Evolutionary conservation across 2,797 vertebrate genomes (phyloP).

Genomic region (Gephyroberyx darwinii): DNA sequence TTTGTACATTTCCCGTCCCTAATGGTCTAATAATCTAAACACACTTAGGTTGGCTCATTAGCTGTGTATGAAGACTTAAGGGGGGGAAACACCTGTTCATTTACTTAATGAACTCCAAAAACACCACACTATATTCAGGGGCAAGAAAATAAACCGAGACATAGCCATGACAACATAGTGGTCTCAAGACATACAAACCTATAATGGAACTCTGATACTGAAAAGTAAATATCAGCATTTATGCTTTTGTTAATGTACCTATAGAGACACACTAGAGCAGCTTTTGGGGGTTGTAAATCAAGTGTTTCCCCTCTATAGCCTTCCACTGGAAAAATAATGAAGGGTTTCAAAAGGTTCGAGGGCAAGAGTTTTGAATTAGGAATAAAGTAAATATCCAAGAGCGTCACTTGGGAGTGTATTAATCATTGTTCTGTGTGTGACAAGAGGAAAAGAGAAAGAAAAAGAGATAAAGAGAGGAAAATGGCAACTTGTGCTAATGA

Average conservation of each 20-base stretch:
- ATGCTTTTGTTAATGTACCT: slow-evolving; percentile 70
- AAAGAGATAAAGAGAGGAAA: slow-evolving; percentile 41
- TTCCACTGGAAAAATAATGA: slow-evolving; percentile 67
- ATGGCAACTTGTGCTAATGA: slow-evolving; percentile 44
- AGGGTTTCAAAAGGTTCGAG: slow-evolving; percentile 55
- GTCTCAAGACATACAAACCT: slow-evolving; percentile 65
- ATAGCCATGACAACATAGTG: slow-evolving; percentile 43
- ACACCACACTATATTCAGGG: slow-evolving; percentile 59
- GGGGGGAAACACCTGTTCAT: slow-evolving; percentile 80
- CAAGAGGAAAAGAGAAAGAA: slow-evolving; percentile 25
- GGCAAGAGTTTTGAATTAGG: slow-evolving; percentile 55
- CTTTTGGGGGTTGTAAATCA: slow-evolving; percentile 72
- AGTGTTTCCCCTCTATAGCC: slow-evolving; percentile 60
- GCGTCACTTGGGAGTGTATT: slow-evolving; percentile 66
- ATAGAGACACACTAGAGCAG: slow-evolving; percentile 55
- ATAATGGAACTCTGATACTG: slow-evolving; percentile 63
- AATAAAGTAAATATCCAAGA: slow-evolving; percentile 69
- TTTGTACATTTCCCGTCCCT: slow-evolving; percentile 79
- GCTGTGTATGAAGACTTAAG: slow-evolving; percentile 69
- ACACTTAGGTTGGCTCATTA: slow-evolving; percentile 81
- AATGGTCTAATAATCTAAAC: slow-evolving; percentile 82
- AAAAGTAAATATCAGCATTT: slow-evolving; percentile 72
- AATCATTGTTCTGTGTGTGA: slow-evolving; percentile 62
- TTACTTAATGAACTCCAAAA: slow-evolving; percentile 77
- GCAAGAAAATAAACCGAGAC: slow-evolving; percentile 72